These are phyloP conservation scores for Himalopsyche anomala DNA, from an alignment of 2,888 invertebrate genomes.

Conservation along the genomic window DNA sequence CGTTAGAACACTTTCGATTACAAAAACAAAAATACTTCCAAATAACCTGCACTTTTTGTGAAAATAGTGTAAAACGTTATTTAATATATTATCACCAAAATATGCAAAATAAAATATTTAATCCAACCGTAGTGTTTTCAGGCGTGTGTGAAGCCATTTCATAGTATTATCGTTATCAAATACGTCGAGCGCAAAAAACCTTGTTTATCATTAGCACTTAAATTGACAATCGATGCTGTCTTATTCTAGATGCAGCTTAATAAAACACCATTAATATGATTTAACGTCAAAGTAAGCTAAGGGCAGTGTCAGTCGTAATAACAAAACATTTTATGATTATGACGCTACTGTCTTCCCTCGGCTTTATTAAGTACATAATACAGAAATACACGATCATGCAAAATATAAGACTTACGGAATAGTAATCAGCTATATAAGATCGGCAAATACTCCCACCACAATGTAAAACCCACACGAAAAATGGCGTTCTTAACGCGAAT, in stretches of 20 bases:
- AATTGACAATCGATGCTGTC: not conserved
- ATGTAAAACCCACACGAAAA: slow-evolving; percentile 57
- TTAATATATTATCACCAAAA: not conserved
- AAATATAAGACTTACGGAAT: slow-evolving; percentile 47
- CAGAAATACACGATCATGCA: slow-evolving; percentile 42
- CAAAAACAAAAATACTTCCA: not conserved
- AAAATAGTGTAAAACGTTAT: too few relatives aligned
- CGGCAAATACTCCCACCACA: slow-evolving; percentile 59
- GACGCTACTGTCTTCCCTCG: slow-evolving; percentile 49
- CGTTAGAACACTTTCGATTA: too few relatives aligned
- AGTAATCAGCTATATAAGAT: slow-evolving; percentile 48
- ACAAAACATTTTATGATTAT: slow-evolving; percentile 40
- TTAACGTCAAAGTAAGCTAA: not conserved
- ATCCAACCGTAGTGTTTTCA: slow-evolving; percentile 5
- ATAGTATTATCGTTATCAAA: slow-evolving; percentile 19
- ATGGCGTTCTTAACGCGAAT: slow-evolving; percentile 53
- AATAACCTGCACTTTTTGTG: too few relatives aligned
- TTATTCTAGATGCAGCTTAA: not conserved
- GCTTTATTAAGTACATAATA: slow-evolving; percentile 26
- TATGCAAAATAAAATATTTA: not conserved
- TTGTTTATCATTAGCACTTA: not conserved
- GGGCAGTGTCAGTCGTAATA: slow-evolving; percentile 41
- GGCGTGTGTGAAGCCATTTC: slow-evolving; percentile 50
- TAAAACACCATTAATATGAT: not conserved
- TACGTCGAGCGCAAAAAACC: not conserved